Evolutionary conservation across 2,113 vertebrate genomes (phyloP), one percentile per base, ranked within the genome.

Genomic region (Mirza zaza): DNA sequence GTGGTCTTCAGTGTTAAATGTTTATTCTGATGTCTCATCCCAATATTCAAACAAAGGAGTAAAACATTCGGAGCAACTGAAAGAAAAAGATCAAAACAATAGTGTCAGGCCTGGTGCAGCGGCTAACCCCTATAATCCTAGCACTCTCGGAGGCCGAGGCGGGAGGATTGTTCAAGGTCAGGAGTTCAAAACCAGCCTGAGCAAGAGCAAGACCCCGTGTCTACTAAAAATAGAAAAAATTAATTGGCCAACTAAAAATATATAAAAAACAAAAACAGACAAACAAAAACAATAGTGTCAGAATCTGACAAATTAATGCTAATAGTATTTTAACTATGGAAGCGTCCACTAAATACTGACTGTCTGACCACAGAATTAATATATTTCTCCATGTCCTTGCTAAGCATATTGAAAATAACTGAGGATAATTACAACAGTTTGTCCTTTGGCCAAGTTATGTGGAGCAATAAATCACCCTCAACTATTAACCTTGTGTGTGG

Each of bases 401-500:
- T 94, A 75, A 67, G 9, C 32, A 83, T 80, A 61, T 42, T 68
- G 70, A 97, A 97, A 96, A 91, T 85, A 81, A 91, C 10, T 92
- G 68, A 95, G 59, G 23, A 80, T 42, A 94, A 45, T 84, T 91
- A 87, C 25, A 94, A 81, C 12, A 71, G 25, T 71, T 42, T 81
- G 3, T 68, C 36, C 36, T 88, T 93, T 52, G n/a, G 65, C 45
- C 39, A 81, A 21, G 17, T 87, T 90, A 84, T 92, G 4, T 91
- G 36, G 39, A 10, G 8, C 42, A 65, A 39, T 71, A 93, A 87
- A 81, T 85, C 76, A 81, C 18, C 15, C 29, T 95, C 81, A 94
- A 8, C 70, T 93, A 20, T 88, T 94, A 94, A 65, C 45, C 15
- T 48, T 87, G 0, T 2, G 0, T 84, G 48, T 81, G 13, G 11